Conservation (phyloP, 1,140 invertebrate genomes). For the Cepaea nemoralis region DNA sequence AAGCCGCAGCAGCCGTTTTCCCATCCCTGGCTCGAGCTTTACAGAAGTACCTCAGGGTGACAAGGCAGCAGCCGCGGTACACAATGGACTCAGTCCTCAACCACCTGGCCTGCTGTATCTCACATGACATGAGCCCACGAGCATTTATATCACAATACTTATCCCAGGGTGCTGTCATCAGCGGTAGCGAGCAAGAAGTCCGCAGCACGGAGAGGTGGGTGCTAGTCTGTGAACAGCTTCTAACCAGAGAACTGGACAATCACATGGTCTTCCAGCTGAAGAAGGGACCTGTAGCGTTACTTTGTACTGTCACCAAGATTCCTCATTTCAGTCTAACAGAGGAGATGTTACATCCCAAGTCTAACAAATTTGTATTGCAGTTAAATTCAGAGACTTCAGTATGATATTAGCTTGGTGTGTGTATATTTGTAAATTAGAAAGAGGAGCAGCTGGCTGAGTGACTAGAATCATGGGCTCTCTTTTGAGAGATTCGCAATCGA, state of each 20-base stretch:
- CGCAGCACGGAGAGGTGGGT: constrained; percentile 82
- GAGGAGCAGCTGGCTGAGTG: too few species aligned
- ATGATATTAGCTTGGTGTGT: constrained; percentile 68
- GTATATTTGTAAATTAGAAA: constrained; percentile 1
- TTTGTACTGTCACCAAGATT: constrained; percentile 86
- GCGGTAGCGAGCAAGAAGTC: constrained; percentile 61
- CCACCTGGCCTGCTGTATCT: constrained; percentile 90
- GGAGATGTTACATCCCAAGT: constrained; percentile 94
- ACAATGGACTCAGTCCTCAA: constrained; percentile 90
- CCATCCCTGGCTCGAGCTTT: constrained; percentile 93
- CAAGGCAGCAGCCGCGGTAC: constrained; percentile 93
- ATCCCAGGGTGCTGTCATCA: constrained; percentile 72
- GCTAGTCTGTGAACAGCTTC: constrained; percentile 89
- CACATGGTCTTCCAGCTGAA: constrained; percentile 89
- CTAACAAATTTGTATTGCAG: constrained; percentile 93
- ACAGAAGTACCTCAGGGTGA: constrained; percentile 95
- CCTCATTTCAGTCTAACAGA: constrained; percentile 93
- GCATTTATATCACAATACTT: constrained; percentile 85
- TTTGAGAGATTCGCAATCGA: too few species aligned
- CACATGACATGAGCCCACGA: constrained; percentile 91
- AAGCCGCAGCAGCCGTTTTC: constrained; percentile 97
- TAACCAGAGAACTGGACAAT: constrained; percentile 84
- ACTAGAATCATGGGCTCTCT: too few species aligned
- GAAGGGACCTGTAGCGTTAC: constrained; percentile 91
- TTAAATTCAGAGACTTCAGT: constrained; percentile 97